Evolutionary conservation across 2,113 vertebrate species (phyloP).

Genomic region (Rhizomys pruinosus): DNA sequence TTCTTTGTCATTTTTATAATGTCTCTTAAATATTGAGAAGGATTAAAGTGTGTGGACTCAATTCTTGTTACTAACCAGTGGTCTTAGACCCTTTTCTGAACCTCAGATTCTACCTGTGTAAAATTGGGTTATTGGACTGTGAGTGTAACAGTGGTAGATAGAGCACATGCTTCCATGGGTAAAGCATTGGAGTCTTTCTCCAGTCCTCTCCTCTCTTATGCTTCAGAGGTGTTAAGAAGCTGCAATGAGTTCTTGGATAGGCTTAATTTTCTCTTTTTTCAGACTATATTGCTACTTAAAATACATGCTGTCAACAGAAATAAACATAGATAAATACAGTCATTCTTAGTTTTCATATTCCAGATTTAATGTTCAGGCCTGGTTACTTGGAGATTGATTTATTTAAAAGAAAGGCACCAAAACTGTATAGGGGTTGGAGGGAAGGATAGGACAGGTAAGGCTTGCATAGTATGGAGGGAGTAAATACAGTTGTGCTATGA

Average conservation of each 20-base stretch:
- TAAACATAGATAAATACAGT: neutral
- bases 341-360: constrained; percentile 47
- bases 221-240: constrained; percentile 10
- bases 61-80: neutral
- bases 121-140: neutral
- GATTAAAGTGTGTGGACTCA: neutral
- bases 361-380: constrained; percentile 38
- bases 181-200: neutral
- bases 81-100: constrained; percentile 32
- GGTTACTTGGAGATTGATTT: constrained; percentile 3
- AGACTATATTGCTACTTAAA: neutral
- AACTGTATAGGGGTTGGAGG: neutral
- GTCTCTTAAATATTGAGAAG: constrained; percentile 43
- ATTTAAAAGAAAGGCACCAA: neutral
- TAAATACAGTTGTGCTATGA: constrained; percentile 17
- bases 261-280: constrained; percentile 26
- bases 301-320: constrained; percentile 16
- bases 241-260: constrained; percentile 47
- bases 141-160: neutral
- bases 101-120: constrained; percentile 46
- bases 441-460: neutral
- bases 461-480: neutral
- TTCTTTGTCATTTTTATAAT: too few species aligned
- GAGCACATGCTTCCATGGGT: neutral
- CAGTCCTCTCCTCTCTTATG: neutral